Evolutionary conservation across 2,888 invertebrate species (phyloP).

Genomic region (Liposcelis brunnea): DNA sequence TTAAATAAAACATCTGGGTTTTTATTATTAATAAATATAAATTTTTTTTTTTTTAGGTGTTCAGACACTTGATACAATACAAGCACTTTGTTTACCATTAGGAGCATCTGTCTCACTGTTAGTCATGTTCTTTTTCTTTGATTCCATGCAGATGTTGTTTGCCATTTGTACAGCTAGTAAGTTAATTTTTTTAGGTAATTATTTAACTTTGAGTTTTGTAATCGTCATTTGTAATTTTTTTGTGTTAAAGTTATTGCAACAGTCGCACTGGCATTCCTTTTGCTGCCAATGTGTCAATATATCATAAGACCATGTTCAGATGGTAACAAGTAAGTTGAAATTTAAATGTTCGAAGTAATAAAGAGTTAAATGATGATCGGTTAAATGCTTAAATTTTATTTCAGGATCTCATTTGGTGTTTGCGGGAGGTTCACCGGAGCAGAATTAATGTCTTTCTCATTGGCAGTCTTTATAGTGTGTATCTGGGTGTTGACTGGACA

Average conservation of each 20-base stretch:
- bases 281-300: constrained; percentile 96
- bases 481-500: constrained; percentile 96
- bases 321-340: constrained; percentile 44
- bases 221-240: constrained; percentile 13
- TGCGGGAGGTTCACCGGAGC: constrained; percentile 91
- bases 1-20: background rate
- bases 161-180: constrained; percentile 94
- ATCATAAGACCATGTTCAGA: constrained; percentile 71
- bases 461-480: constrained; percentile 85
- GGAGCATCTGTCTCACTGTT: constrained; percentile 91
- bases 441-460: constrained; percentile 79
- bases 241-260: constrained; percentile 71
- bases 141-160: constrained; percentile 93
- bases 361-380: too few relatives aligned
- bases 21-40: constrained; percentile 1
- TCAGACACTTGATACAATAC: constrained; percentile 91
- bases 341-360: too few relatives aligned
- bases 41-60: constrained; percentile 38
- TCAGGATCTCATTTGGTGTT: constrained; percentile 64
- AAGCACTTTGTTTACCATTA: constrained; percentile 87
- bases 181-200: constrained; percentile 23
- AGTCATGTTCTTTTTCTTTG: constrained; percentile 98
- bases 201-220: constrained; percentile 3
- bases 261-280: constrained; percentile 86
- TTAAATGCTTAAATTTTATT: too few relatives aligned